Evolutionary conservation across 1,140 invertebrate genomes (phyloP).

Genomic region (Drosophila suzukii): DNA sequence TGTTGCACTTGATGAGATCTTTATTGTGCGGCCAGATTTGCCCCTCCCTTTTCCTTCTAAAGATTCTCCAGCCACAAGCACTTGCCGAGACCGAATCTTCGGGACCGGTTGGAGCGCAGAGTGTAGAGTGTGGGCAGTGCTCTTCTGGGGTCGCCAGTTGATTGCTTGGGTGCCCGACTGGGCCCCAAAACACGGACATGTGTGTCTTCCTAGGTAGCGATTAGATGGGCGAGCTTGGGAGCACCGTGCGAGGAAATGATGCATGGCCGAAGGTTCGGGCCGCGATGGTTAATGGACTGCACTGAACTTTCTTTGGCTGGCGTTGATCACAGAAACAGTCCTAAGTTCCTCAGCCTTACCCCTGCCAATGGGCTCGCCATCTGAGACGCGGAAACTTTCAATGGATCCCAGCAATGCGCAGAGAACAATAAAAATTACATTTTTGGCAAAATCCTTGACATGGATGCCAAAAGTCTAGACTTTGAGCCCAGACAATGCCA

Average conservation of each 20-base stretch:
- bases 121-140: constrained; percentile 47
- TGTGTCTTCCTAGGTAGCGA: constrained; percentile 46
- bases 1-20: constrained; percentile 81
- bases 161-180: constrained; percentile 40
- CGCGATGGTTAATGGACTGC: constrained; percentile 40
- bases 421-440: constrained; percentile 69
- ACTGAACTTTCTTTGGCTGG: constrained; percentile 29
- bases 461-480: constrained; percentile 77
- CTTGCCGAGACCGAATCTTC: constrained; percentile 26
- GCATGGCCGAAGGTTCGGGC: constrained; percentile 16
- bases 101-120: constrained; percentile 12
- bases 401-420: constrained; percentile 41
- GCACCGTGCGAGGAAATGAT: constrained; percentile 30
- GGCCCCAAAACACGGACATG: constrained; percentile 30
- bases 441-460: constrained; percentile 62
- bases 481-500: constrained; percentile 62
- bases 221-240: constrained; percentile 52
- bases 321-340: constrained; percentile 10
- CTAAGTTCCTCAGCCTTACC: neutral
- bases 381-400: constrained; percentile 16
- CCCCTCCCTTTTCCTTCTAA: neutral
- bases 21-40: constrained; percentile 55
- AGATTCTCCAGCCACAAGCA: constrained; percentile 32
- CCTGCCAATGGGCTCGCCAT: constrained; percentile 1
- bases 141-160: constrained; percentile 42